Evolutionary conservation across 1,140 invertebrate species (phyloP), one percentile per base, ranked within the genome.

Genomic region (Liolophura sinensis): DNA sequence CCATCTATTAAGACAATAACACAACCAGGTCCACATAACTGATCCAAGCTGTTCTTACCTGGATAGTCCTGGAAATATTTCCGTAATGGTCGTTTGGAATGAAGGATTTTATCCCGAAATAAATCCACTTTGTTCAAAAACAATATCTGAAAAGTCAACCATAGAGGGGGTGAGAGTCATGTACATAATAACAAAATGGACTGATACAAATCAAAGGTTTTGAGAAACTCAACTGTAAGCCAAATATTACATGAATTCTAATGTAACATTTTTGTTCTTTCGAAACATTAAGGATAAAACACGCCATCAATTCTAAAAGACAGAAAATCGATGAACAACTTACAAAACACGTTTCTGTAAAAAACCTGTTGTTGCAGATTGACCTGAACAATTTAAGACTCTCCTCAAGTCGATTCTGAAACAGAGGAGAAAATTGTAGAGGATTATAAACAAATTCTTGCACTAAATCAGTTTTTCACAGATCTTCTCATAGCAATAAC

Each of bases 351-450:
- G 78, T 78, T 24, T 75, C 74, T 61, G 68, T 76, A 69, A 86
- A 86, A 70, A 84, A 86, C 40, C 87, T 82, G 77, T 90, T 90
- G 73, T 90, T 90, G 49, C 88, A 87, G 65, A 90, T 90, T 75
- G 89, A 88, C 49, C 85, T 85, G 78, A 90, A 90, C 31, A 90
- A 76, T 73, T 87, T 88, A 22, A 90, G 75, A 78, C 89, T 89
- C 87, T 86, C 85, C 63, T 78, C 74, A n/a, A 86, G 69, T 51
- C 85, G 83, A 73, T 86, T 86, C 83, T 85, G 74, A 67, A 82
- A 76, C 54, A 65, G 50, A 55, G 64, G 27, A 66, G 66, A 56
- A 57, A 54, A 67, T 9, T 40, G 31, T 40, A 40, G 31, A 40
- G 31, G 31, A 9, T 5, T 40, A 40, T 40, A 40, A 40, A 40